Evolutionary conservation across 2,888 invertebrate species (phyloP), one percentile per base, ranked within the genome.

Genomic region (Volucella bombylans): DNA sequence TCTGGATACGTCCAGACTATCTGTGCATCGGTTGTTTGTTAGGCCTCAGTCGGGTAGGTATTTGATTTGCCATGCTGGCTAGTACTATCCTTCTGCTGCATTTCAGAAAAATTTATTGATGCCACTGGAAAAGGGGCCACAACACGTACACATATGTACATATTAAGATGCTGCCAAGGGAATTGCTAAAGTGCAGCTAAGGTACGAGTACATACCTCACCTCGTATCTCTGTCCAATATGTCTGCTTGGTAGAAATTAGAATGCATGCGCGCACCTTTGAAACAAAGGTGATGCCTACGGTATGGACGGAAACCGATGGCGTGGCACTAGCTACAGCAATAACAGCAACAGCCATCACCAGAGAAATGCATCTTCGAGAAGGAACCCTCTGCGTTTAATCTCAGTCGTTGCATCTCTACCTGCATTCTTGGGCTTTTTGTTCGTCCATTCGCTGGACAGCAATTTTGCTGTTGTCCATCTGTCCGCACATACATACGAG

Each of bases 261-360:
- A 81, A 85, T 81, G 85, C 85, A 85, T 85, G 80, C 76, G 80
- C 81, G 80, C 80, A 85, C 77, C 79, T 77, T 72, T 47, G 62
- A 72, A 81, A 85, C 80, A 85, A 85, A 81, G 81, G 59, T 76
- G 62, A 67, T 65, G 69, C 62, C 69, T 45, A 43, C 69, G 31
- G 71, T 62, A 43, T 43, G 52, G 41, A 45, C 43, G 50, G 55
- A 55, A 15, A 15, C 52, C 38, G 14, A 31, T 55, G n/a, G 43
- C 43, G 8, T 43, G 10, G 43, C 54, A 41, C 23, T 14, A 41
- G 72, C 54, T 23, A 55, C 55, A 57, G 39, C 55, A 12, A 9
- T 12, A 54, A 55, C 55, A 57, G 39, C 55, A 12, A 9, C 18
- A 54, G 31, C 31, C 12, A 50, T 11, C 15, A 31, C 31, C 31